Conservation (phyloP, 2,888 invertebrate species). For the Apeira syringaria region DNA sequence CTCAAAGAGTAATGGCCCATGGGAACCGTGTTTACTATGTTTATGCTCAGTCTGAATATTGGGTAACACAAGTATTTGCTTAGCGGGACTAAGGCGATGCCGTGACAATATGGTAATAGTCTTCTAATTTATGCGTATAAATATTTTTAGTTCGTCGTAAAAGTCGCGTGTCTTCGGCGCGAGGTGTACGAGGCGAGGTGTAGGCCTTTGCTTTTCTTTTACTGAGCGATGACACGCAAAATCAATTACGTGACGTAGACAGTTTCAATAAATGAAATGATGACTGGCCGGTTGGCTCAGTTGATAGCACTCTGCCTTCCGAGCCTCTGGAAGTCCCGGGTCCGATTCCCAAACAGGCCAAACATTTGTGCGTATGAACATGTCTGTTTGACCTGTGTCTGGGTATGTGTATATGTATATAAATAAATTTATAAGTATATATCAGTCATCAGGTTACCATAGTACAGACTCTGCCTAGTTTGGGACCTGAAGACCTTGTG, state of each 20-base stretch:
- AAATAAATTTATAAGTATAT: no score
- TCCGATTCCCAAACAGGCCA: no score
- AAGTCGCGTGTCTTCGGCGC: conserved; percentile 46
- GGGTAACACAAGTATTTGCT: conserved; percentile 61
- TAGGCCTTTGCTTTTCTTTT: conserved; percentile 44
- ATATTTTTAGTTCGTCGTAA: conserved; percentile 58
- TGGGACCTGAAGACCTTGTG: no score
- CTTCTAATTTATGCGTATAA: conserved; percentile 65
- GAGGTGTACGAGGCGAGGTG: conserved; percentile 45
- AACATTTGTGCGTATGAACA: no score
- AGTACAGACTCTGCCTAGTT: no score
- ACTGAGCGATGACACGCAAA: conserved; percentile 62
- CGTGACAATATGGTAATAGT: conserved; percentile 54
- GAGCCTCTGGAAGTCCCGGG: no score
- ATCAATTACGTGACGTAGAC: conserved; percentile 44
- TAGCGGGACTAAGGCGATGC: conserved; percentile 56
- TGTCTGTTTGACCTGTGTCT: no score
- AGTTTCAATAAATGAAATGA: conserved; percentile 33
- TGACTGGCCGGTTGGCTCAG: no score
- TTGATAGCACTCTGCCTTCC: no score
- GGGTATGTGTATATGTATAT: no score
- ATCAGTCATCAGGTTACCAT: no score
- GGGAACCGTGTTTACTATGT: conserved; percentile 63
- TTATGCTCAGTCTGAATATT: conserved; percentile 62
- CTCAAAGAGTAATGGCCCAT: conserved; percentile 73